Evolutionary conservation across 2,113 vertebrate species (phyloP).

Genomic region (Oxyura jamaicensis): DNA sequence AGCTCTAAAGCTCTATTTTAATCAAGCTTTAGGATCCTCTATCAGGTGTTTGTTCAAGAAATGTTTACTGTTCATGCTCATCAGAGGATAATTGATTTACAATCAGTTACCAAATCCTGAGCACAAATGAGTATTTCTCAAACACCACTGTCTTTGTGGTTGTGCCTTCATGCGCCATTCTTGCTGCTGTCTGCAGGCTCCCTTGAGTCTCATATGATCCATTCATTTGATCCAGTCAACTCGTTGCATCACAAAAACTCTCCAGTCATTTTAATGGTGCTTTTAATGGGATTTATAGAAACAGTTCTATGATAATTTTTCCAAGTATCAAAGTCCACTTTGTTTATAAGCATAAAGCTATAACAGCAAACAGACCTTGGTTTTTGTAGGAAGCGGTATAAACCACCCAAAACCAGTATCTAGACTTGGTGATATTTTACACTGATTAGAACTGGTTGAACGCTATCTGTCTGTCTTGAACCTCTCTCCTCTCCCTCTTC

Average conservation of each 20-base stretch:
- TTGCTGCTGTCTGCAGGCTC: not conserved
- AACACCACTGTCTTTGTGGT: not conserved
- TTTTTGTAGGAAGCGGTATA: not conserved
- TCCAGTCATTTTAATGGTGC: not conserved
- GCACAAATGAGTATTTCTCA: no score
- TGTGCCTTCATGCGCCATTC: not conserved
- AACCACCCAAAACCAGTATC: fast-evolving
- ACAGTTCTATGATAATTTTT: not conserved
- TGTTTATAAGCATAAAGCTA: not conserved
- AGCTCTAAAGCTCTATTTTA: not conserved
- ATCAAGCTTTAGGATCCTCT: not conserved
- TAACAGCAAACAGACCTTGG: not conserved
- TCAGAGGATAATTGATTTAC: not conserved
- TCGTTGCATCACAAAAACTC: not conserved
- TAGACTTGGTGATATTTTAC: not conserved
- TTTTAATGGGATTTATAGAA: not conserved
- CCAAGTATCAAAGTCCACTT: not conserved
- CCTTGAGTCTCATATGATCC: not conserved
- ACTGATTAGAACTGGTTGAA: not conserved
- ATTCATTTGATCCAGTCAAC: not conserved
- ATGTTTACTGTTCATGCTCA: not conserved
- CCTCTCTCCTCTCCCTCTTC: not conserved
- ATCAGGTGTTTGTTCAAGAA: not conserved
- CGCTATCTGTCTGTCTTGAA: not conserved
- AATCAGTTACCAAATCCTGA: not conserved